Base-by-base conservation (phyloP, 1,140 invertebrate species). In the Euglossa dilemma region DNA sequence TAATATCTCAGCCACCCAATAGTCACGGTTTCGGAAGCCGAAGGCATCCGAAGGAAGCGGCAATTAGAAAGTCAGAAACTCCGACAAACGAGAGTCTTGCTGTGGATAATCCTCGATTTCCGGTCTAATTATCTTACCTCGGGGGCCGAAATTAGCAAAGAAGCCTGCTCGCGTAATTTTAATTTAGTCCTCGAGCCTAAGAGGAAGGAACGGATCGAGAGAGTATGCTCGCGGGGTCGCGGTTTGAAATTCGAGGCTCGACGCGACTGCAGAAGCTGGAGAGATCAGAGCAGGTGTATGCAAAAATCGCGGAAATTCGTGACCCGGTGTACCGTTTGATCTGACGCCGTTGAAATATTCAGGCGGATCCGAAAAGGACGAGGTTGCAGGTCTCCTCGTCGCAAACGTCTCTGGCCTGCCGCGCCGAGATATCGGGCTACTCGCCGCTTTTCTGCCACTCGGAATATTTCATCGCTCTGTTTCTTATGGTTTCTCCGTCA, bases 301-400 rank as follows among this genome's bases (percentile, higher is more conserved):
- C 23, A 18, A 76, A 54, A 36, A n/a, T 52, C 45, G 47, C 20
- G 25, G 28, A 76, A 76, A 66, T 76, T 50, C 47, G 74, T 64
- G 28, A 52, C 59, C 25, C 47, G 45, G 45, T 25, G 45, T 23
- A 14, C 20, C 47, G 47, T 64, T 76, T 66, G 61, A 66, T 64
- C 59, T n/a, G n/a, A 47, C 28, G 8, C 28, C 28, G 74, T 28
- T 76, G 61, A 66, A 76, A 76, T 76, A 76, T 76, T 76, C 47
- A 66, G 66, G 25, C 28, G 61, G 8, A 66, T 64, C 47, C 28
- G 12, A 54, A 36, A 43, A 43, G 36, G 74, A 66, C 20, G 18
- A 54, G 52, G 52, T 6, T 36, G 1, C 4, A 25, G 18, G 18
- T 12, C 20, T 43, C 28, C 45, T 47, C 16, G 50, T 47, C n/a